Evolutionary conservation across 2,888 invertebrate species (phyloP).

Genomic region (Oscheius onirici): DNA sequence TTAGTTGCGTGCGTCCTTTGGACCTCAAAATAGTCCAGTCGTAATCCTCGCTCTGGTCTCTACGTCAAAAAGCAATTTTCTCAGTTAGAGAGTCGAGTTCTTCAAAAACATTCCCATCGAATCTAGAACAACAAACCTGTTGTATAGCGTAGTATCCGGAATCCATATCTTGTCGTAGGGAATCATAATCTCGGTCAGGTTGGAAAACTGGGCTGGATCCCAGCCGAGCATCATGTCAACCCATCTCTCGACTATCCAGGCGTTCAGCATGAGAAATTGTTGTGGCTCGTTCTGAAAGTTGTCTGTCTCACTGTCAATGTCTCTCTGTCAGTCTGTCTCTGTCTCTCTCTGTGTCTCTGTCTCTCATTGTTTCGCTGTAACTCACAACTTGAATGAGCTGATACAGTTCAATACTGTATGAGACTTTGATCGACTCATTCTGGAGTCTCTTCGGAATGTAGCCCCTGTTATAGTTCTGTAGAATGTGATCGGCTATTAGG

Average conservation of each 20-base stretch:
- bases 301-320: no score
- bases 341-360: no score
- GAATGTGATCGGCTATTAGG: conserved; percentile 44
- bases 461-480: conserved; percentile 44
- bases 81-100: no score
- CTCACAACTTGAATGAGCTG: conserved; percentile 67
- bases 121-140: conserved; percentile 43
- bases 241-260: conserved; percentile 70
- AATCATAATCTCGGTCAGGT: conserved; percentile 59
- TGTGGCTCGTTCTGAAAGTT: conserved; percentile 71
- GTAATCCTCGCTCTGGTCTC: no score
- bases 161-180: conserved; percentile 61
- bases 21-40: no score
- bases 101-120: background rate
- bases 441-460: conserved; percentile 38
- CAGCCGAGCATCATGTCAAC: conserved; percentile 61
- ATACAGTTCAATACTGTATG: conserved; percentile 69
- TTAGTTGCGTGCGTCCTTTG: background rate
- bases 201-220: conserved; percentile 61
- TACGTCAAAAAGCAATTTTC: no score
- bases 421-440: conserved; percentile 60
- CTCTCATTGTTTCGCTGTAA: no score
- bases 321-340: no score
- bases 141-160: conserved; percentile 65
- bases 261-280: conserved; percentile 68